A percentile compares a stretch with the other conserved stretches of the same genome.
These are phyloP conservation scores for Coregonus sp. DNA, from an alignment of 2,797 vertebrate genomes.

Conservation along the genomic window DNA sequence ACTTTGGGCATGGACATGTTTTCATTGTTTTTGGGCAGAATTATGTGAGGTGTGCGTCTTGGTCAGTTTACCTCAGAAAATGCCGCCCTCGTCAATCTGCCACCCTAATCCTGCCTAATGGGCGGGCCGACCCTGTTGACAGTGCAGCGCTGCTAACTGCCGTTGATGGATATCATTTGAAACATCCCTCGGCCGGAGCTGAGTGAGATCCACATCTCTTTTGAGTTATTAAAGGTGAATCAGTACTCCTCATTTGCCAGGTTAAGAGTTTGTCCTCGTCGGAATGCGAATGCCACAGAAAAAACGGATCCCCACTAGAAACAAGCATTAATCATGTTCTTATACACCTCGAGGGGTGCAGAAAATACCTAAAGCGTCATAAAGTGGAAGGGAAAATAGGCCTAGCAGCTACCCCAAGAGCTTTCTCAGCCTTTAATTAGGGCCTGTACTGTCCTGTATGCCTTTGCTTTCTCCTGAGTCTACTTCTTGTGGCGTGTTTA, in stretches of 20 bases:
- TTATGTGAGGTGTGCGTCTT: no score
- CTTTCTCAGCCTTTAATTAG: slow-evolving; percentile 61
- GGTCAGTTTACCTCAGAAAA: no score
- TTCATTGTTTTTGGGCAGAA: no score
- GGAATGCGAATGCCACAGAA: slow-evolving; percentile 28
- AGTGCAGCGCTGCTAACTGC: slow-evolving; percentile 37
- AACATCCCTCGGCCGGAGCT: slow-evolving; percentile 31
- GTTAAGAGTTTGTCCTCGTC: slow-evolving; percentile 52
- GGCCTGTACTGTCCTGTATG: slow-evolving; percentile 56
- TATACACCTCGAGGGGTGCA: slow-evolving; percentile 41
- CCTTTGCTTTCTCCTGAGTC: slow-evolving; percentile 38
- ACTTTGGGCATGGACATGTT: no score
- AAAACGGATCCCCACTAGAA: slow-evolving; percentile 22
- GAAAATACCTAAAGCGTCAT: slow-evolving; percentile 37
- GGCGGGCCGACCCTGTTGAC: slow-evolving; percentile 22
- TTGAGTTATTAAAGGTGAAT: slow-evolving; percentile 55
- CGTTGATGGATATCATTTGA: slow-evolving; percentile 36
- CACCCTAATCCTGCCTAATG: no score
- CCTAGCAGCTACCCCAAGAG: slow-evolving; percentile 55
- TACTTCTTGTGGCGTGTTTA: slow-evolving; percentile 41
- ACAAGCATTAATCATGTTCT: slow-evolving; percentile 57
- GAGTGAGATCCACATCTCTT: slow-evolving; percentile 29
- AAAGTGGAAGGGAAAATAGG: slow-evolving; percentile 31
- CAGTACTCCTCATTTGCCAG: slow-evolving; percentile 51
- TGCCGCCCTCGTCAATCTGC: no score